These are phyloP conservation scores for Hirundo rustica DNA, from an alignment of 2,797 vertebrate species.

Conservation along the genomic window DNA sequence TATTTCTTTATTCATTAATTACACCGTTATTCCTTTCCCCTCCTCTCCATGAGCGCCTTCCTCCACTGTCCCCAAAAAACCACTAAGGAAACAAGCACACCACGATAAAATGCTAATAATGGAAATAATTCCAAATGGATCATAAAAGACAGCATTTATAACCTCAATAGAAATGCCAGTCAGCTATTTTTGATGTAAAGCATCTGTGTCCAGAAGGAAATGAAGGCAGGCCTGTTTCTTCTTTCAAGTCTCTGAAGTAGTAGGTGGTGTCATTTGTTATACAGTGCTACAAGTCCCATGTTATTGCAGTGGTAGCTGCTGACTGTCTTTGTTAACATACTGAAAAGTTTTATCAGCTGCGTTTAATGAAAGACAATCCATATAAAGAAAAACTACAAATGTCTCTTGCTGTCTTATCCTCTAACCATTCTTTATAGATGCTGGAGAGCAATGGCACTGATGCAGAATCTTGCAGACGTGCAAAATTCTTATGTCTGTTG, in stretches of 20 bases:
- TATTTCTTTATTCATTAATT: slow-evolving; percentile 2
- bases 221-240: slow-evolving; percentile 61
- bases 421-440: background rate
- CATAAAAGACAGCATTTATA: slow-evolving; percentile 55
- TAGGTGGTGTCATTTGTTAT: slow-evolving; percentile 68
- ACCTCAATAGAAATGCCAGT: slow-evolving; percentile 50
- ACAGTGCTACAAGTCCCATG: slow-evolving; percentile 42
- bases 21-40: background rate
- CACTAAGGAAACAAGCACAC: slow-evolving; percentile 41
- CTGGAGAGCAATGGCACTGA: background rate
- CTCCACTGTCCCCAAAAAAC: fast-evolving
- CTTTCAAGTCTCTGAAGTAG: slow-evolving; percentile 68
- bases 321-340: slow-evolving; percentile 60
- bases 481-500: background rate
- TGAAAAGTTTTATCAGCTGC: slow-evolving; percentile 70
- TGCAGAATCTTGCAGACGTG: background rate
- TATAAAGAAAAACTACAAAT: slow-evolving; percentile 18
- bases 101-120: slow-evolving; percentile 53
- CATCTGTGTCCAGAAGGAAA: slow-evolving; percentile 71
- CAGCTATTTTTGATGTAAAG: slow-evolving; percentile 73
- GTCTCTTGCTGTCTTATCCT: slow-evolving; percentile 10
- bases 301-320: slow-evolving; percentile 61
- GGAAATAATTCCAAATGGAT: slow-evolving; percentile 43
- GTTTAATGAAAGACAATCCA: slow-evolving; percentile 64
- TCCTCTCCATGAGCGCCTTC: background rate